phyloP scores from a whole-genome alignment of 1,140 invertebrate species.

The Amyelois transitella region DNA sequence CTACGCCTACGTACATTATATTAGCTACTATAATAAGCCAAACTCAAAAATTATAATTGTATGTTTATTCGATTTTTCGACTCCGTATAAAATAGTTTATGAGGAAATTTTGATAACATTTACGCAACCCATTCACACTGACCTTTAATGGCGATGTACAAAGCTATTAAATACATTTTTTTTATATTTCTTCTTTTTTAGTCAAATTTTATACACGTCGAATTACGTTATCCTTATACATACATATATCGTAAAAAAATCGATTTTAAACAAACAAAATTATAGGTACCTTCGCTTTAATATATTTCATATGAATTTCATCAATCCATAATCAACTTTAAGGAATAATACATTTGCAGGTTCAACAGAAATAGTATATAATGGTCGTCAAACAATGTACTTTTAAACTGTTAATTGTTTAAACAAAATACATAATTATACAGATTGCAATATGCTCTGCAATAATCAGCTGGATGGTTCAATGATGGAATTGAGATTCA shows the following conservation, averaged over 20 bases:
- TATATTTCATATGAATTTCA: not conserved
- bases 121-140: not conserved
- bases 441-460: too few species aligned
- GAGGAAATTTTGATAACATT: not conserved
- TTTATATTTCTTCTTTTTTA: not conserved
- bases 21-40: too few species aligned
- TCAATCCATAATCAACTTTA: not conserved
- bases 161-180: not conserved
- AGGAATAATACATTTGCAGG: not conserved
- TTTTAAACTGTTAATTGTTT: too few species aligned
- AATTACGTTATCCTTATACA: too few species aligned
- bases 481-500: too few species aligned
- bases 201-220: not conserved
- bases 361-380: not conserved
- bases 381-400: too few species aligned
- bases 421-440: not conserved
- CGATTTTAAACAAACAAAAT: not conserved
- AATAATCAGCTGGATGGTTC: too few species aligned
- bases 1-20: too few species aligned
- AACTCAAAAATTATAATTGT: too few species aligned
- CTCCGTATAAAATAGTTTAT: not conserved
- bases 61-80: too few species aligned
- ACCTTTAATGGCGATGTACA: not conserved
- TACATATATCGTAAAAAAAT: not conserved
- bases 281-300: not conserved